phyloP scores from a whole-genome alignment of 2,113 vertebrate species.

The Sarotherodon lohbergeri region DNA sequence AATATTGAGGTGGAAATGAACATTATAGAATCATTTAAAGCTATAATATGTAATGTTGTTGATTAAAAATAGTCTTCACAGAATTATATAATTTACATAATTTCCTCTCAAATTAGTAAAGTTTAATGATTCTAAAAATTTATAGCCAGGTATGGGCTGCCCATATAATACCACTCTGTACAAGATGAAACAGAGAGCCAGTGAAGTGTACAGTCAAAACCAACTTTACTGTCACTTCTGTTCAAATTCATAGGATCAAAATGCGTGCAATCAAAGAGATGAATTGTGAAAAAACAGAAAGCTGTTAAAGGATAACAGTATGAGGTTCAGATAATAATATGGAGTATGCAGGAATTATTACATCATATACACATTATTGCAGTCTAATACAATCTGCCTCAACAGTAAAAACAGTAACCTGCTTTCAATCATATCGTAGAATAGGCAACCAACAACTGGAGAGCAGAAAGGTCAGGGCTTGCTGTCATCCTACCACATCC shows the following conservation, averaged over 20 bases:
- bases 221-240: accelerated
- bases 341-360: neutral
- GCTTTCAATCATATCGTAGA: accelerated
- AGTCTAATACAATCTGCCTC: accelerated
- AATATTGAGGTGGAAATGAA: neutral
- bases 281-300: neutral
- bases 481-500: neutral
- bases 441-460: neutral
- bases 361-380: neutral
- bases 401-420: neutral
- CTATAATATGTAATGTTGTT: neutral
- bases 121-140: accelerated
- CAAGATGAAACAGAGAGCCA: neutral
- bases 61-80: accelerated
- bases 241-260: neutral
- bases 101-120: accelerated
- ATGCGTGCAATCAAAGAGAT: neutral
- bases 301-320: neutral
- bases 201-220: accelerated
- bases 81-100: neutral
- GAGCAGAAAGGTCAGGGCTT: accelerated
- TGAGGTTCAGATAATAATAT: accelerated
- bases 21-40: accelerated
- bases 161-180: accelerated
- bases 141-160: neutral